Evolutionary conservation across 2,888 invertebrate genomes (phyloP).

Genomic region (Ramazzottius varieornatus): DNA sequence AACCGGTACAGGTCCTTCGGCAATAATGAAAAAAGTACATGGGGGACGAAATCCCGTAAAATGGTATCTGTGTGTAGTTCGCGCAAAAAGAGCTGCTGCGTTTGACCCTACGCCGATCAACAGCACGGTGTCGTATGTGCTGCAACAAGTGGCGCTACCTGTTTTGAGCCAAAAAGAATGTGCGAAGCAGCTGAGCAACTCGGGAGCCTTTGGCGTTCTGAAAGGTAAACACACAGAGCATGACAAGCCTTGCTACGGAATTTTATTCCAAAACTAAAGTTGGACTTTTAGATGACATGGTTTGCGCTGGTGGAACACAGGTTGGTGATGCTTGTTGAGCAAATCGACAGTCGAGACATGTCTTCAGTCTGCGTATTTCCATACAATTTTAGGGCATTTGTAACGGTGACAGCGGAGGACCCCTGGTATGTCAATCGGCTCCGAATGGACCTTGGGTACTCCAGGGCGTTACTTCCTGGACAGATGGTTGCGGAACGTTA

Average conservation of each 20-base stretch:
- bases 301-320: not conserved
- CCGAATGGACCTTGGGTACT: not conserved
- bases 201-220: not conserved
- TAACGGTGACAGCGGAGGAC: not conserved
- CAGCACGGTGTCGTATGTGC: not conserved
- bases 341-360: not conserved
- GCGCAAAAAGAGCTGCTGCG: not conserved
- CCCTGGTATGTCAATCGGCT: not conserved
- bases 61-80: not conserved
- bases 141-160: not conserved
- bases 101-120: not conserved
- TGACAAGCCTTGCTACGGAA: no score
- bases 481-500: not conserved
- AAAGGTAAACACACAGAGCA: no score
- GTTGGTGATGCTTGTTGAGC: not conserved
- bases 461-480: not conserved
- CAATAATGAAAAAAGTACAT: no score
- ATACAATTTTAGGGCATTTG: not conserved
- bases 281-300: not conserved
- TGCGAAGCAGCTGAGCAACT: not conserved
- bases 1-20: not conserved
- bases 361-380: not conserved
- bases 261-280: no score
- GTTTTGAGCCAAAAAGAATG: not conserved
- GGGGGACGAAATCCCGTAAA: not conserved